A percentile compares a stretch with the other conserved stretches of the same genome.
Evolutionary conservation across 1,140 invertebrate species (phyloP).

Genomic region (Plodia interpunctella): DNA sequence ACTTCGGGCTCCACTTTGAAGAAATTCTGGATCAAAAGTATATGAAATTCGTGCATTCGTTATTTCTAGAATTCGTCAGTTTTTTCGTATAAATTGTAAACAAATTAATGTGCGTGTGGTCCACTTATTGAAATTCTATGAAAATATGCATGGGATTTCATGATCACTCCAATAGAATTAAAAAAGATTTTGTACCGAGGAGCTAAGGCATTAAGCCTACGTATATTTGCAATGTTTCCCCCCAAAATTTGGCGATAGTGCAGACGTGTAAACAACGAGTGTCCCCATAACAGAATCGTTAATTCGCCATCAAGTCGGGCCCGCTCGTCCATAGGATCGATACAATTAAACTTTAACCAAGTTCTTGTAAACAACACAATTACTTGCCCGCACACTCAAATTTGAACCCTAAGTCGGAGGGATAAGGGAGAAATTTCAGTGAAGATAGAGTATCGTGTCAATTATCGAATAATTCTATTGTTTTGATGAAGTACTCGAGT

Average conservation of each 20-base stretch:
- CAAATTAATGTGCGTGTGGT: no score
- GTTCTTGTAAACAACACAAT: slow-evolving; percentile 65
- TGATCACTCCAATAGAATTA: no score
- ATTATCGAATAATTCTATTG: slow-evolving; percentile 33
- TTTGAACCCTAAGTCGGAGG: slow-evolving; percentile 17
- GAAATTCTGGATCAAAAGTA: no score
- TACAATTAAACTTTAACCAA: slow-evolving; percentile 70
- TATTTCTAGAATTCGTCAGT: no score
- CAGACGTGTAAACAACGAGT: slow-evolving; percentile 31
- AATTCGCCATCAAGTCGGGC: slow-evolving; percentile 44
- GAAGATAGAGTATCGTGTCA: slow-evolving; percentile 16
- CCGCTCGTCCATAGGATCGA: slow-evolving; percentile 39
- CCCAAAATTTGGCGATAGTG: slow-evolving; percentile 24
- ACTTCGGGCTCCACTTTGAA: no score
- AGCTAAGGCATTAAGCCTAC: no score
- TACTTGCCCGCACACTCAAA: slow-evolving; percentile 29
- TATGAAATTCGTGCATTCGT: no score
- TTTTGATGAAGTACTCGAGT: slow-evolving; percentile 13
- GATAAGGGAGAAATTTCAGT: slow-evolving; percentile 15
- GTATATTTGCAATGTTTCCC: not conserved
- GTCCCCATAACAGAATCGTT: slow-evolving; percentile 46
- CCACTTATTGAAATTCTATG: no score
- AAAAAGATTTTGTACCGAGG: no score
- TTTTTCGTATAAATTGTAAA: no score
- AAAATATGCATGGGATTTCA: no score